Evolutionary conservation across 2,113 vertebrate species (phyloP).

Genomic region (Naja naja): DNA sequence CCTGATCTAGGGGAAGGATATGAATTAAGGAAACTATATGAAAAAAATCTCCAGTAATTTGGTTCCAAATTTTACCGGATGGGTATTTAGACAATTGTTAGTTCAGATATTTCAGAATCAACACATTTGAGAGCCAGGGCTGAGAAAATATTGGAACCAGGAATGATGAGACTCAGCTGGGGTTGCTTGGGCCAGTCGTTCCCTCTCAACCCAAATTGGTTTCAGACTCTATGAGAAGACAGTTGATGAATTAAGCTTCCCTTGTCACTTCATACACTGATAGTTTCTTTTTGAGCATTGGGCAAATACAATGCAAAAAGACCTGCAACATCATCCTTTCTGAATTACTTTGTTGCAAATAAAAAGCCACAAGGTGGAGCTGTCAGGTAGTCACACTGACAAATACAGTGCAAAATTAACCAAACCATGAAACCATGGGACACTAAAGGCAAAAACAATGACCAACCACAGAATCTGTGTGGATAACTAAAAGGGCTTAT

Average conservation of each 20-base stretch:
- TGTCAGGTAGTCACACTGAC: neutral
- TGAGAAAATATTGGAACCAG: neutral
- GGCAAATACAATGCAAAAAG: neutral
- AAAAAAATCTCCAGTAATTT: neutral
- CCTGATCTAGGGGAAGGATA: neutral
- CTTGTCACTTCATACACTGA: neutral
- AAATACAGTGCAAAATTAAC: neutral
- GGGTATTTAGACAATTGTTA: neutral
- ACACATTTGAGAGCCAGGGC: neutral
- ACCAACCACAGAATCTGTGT: neutral
- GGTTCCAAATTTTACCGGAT: neutral
- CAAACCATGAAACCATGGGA: neutral
- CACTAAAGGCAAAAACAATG: neutral
- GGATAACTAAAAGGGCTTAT: neutral
- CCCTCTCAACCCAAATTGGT: neutral
- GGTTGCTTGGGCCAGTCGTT: neutral
- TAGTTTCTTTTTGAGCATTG: neutral
- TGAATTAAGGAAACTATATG: neutral
- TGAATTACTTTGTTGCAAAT: neutral
- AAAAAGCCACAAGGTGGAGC: conserved; percentile 45
- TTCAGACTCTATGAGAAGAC: neutral
- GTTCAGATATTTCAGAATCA: conserved; percentile 12
- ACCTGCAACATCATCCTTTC: neutral
- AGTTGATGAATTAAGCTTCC: neutral
- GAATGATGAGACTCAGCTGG: neutral